A percentile compares a stretch with the other conserved stretches of the same genome.
Conservation (phyloP, 2,797 vertebrate species). For the Anableps anableps region DNA sequence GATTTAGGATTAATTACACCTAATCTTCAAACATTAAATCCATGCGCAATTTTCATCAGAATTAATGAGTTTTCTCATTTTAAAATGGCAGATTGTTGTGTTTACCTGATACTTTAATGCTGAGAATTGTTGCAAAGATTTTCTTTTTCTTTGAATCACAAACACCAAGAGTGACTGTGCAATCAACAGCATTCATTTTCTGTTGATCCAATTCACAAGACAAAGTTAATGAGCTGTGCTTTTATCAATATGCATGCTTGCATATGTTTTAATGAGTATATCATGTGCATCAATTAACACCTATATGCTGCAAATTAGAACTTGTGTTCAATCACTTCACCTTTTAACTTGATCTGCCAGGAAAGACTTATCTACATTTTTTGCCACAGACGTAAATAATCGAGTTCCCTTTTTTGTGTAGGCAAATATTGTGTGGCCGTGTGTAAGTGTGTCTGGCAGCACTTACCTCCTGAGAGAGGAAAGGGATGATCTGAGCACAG, state of each 20-base stretch:
- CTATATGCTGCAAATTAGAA: constrained; percentile 7
- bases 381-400: constrained; percentile 17
- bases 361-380: neutral
- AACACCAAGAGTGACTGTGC: constrained; percentile 4
- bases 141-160: constrained; percentile 3
- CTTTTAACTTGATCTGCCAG: neutral
- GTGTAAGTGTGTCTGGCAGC: constrained; percentile 44
- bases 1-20: neutral
- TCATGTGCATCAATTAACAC: constrained; percentile 16
- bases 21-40: neutral
- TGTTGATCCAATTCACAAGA: constrained; percentile 2
- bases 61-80: neutral
- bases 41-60: neutral
- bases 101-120: neutral
- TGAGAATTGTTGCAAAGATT: constrained; percentile 4
- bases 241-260: constrained; percentile 6
- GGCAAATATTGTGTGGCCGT: constrained; percentile 28
- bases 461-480: constrained; percentile 99
- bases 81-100: neutral
- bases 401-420: constrained; percentile 11
- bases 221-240: constrained; percentile 6
- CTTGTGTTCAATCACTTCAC: constrained; percentile 7
- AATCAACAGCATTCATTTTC: constrained; percentile 5
- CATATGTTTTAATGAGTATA: constrained; percentile 5
- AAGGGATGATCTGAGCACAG: constrained; percentile 98